A percentile compares a stretch with the other conserved stretches of the same genome.
These are phyloP conservation scores for Papilio elwesi DNA, from an alignment of 2,888 invertebrate species.

Conservation along the genomic window DNA sequence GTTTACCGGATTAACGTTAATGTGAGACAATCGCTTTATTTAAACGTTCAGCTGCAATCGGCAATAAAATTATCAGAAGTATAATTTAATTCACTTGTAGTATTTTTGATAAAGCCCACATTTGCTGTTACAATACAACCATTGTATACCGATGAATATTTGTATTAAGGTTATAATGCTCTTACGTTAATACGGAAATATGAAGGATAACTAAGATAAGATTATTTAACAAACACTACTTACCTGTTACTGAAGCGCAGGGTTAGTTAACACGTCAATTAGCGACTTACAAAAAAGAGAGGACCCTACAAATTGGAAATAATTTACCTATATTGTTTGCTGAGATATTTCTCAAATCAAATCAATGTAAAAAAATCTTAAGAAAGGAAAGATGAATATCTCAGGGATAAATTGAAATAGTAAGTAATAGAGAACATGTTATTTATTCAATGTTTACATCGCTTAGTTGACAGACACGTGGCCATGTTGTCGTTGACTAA, in stretches of 20 bases:
- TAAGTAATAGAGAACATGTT: not conserved
- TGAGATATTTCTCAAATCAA: not conserved
- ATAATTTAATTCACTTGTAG: not conserved
- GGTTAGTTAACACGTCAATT: not conserved
- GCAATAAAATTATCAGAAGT: not conserved
- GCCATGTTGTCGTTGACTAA: too few relatives aligned
- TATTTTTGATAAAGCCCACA: not conserved
- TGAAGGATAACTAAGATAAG: slow-evolving; percentile 1
- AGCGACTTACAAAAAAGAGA: not conserved
- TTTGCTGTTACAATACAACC: not conserved
- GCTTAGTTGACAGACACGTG: too few relatives aligned
- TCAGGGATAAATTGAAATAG: not conserved
- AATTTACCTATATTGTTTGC: not conserved
- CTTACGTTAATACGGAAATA: not conserved
- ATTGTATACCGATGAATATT: not conserved
- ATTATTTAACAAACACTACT: not conserved
- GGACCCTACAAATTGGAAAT: not conserved
- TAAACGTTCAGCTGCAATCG: not conserved
- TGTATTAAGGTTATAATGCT: not conserved
- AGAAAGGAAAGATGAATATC: too few relatives aligned
- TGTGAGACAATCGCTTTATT: not conserved
- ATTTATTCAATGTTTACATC: too few relatives aligned
- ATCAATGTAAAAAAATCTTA: too few relatives aligned
- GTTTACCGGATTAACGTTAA: not conserved
- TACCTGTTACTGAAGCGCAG: not conserved